Evolutionary conservation across 2,888 invertebrate species (phyloP), one percentile per base, ranked within the genome.

Genomic region (Cheilosia pagana): DNA sequence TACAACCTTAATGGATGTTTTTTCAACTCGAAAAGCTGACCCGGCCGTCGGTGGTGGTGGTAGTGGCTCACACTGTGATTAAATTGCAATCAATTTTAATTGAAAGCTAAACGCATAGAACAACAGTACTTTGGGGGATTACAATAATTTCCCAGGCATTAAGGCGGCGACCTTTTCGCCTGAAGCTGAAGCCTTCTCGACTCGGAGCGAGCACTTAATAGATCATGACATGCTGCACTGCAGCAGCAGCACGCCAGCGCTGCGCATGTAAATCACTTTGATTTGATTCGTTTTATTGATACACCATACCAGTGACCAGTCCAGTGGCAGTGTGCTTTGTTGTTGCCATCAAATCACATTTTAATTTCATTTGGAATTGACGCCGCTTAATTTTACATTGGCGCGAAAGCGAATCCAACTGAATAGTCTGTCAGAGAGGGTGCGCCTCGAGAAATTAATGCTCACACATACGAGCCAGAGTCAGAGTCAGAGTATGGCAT

Each of bases 71-170:
- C 55, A 71, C 71, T 76, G 57, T 85, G 79, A 85, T 85, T 85
- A 85, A 85, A 85, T 81, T 81, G 85, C 81, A 85, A 85, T 85
- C 85, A 85, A 81, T 85, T 85, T 76, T 81, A 81, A 85, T 85
- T 85, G 85, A 85, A 83, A 83, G 78, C 78, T 83, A 78, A 83
- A 78, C 59, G 70, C 59, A 76, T 70, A 65, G 75, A 82, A 77
- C 77, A 77, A 59, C 67, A 77, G 60, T 74, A 70, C 75, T 81
- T 85, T 76, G 50, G 79, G 25, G 62, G 71, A 85, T 71, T 62
- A 81, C 67, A 62, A 81, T 79, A 85, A 85, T 78, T 75, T 85
- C 53, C 59, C 55, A 71, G 55, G 35, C 68, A 85, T 75, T 85
- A 70, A 41, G 53, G 19, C 70, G 59, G 60, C 43, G 28, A 39